Conservation (phyloP, 2,888 invertebrate genomes). For the Antheraea assamensis region DNA sequence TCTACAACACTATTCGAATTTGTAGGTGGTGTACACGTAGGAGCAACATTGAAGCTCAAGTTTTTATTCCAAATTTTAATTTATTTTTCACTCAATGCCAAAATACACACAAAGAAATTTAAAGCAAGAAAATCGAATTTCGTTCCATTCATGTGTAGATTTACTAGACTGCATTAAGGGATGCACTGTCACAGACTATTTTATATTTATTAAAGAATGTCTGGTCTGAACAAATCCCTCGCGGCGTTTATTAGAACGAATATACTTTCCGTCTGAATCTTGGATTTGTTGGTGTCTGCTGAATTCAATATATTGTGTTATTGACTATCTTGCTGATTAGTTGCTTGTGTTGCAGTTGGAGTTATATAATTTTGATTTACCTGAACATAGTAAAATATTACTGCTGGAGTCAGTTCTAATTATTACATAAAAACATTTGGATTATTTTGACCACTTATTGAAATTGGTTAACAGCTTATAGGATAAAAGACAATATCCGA, state of each 20-base stretch:
- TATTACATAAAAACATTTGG: no score
- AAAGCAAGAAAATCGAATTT: neutral
- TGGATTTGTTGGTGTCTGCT: neutral
- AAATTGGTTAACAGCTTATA: no score
- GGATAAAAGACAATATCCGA: no score
- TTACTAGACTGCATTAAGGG: neutral
- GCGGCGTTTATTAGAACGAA: neutral
- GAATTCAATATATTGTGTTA: neutral
- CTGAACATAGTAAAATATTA: no score
- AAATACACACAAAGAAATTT: neutral
- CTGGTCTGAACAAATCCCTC: neutral
- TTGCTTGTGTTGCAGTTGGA: no score
- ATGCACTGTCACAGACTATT: neutral
- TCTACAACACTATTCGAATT: neutral
- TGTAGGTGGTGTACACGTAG: neutral
- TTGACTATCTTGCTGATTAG: neutral
- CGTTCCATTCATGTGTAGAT: conserved; percentile 1
- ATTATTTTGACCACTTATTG: no score
- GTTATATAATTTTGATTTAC: no score
- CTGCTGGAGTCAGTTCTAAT: no score
- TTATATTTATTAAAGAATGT: conserved; percentile 5
- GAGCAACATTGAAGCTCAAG: neutral
- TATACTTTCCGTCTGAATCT: conserved; percentile 10
- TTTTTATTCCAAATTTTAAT: neutral
- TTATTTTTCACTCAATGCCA: neutral